Conservation (phyloP, 1,140 invertebrate genomes). For the Rhagoletis pomonella region DNA sequence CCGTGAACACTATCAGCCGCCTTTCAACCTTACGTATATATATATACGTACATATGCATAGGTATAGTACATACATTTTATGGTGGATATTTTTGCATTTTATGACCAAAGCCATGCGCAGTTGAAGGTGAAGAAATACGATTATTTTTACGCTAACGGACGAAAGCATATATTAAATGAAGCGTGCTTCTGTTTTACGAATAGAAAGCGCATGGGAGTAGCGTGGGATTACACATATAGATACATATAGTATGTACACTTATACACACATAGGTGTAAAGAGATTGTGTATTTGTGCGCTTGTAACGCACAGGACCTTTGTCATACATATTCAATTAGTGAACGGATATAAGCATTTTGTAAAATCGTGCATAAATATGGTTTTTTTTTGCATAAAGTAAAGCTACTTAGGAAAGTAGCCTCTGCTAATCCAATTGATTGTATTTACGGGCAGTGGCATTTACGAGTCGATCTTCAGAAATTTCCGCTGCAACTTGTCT, state of each 20-base stretch:
- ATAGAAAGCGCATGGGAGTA: neutral
- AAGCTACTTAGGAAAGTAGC: no score
- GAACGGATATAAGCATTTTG: no score
- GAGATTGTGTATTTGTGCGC: neutral
- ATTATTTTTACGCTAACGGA: constrained; percentile 43
- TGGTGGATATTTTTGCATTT: constrained; percentile 26
- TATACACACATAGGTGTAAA: neutral
- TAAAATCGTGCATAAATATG: neutral
- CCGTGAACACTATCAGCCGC: constrained; percentile 42
- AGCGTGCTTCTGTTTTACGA: neutral
- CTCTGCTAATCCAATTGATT: no score
- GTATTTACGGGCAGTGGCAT: no score
- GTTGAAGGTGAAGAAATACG: constrained; percentile 46
- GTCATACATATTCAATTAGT: constrained; percentile 13
- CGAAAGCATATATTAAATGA: constrained; percentile 29
- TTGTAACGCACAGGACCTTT: neutral
- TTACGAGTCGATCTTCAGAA: no score
- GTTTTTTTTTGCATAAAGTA: neutral
- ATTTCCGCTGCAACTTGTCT: no score
- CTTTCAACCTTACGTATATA: neutral
- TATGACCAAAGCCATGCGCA: neutral
- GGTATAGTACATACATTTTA: neutral
- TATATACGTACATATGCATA: neutral
- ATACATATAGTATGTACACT: no score
- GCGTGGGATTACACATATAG: no score